These are phyloP conservation scores for Lasiurus borealis DNA, from an alignment of 2,113 vertebrate genomes.

Conservation along the genomic window DNA sequence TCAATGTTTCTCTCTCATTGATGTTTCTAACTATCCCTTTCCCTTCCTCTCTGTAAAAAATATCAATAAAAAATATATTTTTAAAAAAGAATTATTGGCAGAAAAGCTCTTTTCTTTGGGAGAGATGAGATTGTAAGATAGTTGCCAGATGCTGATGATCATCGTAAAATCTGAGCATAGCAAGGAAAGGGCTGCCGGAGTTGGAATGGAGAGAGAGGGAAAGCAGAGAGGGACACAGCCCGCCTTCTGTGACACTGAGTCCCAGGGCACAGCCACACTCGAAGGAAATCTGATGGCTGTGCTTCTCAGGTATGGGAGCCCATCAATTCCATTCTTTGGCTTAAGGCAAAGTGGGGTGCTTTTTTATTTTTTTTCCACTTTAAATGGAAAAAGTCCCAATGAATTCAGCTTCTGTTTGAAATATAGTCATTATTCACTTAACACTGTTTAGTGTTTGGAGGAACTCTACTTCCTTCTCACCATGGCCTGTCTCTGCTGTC, in stretches of 20 bases:
- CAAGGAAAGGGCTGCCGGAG: background rate
- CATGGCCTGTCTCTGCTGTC: background rate
- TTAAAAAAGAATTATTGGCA: background rate
- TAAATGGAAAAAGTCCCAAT: background rate
- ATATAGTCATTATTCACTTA: background rate
- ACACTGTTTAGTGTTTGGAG: background rate
- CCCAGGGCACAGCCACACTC: background rate
- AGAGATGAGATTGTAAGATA: background rate
- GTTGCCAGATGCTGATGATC: background rate
- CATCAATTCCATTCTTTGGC: background rate
- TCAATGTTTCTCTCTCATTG: too few species aligned
- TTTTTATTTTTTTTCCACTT: background rate
- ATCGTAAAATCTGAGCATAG: background rate
- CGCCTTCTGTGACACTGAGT: background rate
- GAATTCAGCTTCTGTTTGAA: background rate
- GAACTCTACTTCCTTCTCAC: background rate
- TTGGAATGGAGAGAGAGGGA: background rate
- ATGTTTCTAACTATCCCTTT: too few species aligned
- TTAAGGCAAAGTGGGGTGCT: background rate
- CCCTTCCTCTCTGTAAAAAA: too few species aligned
- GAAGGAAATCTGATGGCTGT: background rate
- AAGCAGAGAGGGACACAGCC: background rate
- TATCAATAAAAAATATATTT: too few species aligned
- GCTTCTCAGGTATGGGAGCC: background rate
- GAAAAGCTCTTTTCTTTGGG: background rate